Evolutionary conservation across 2,113 vertebrate species (phyloP).

Genomic region (Calidris pygmaea): DNA sequence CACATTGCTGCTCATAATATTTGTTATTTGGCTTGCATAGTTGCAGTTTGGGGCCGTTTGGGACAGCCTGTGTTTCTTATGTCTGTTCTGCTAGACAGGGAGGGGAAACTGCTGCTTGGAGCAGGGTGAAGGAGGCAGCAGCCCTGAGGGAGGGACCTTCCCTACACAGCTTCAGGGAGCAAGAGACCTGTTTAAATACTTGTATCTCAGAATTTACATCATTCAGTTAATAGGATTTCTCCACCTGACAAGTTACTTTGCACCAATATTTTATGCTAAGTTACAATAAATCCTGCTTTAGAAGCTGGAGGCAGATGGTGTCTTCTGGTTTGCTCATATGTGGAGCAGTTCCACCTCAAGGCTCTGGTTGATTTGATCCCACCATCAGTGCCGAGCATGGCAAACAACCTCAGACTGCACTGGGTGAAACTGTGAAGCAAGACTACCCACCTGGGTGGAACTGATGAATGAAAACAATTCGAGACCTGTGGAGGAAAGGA

Average conservation of each 20-base stretch:
- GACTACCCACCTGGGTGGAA: background rate
- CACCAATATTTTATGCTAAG: background rate
- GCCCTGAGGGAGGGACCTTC: background rate
- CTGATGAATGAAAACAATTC: background rate
- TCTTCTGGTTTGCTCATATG: background rate
- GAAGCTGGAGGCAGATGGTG: background rate
- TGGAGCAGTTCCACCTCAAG: background rate
- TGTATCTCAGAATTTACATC: background rate
- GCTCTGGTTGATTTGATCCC: background rate
- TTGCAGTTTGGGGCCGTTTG: background rate
- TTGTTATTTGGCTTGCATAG: background rate
- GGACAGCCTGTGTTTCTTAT: background rate
- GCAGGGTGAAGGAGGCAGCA: background rate
- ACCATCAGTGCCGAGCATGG: background rate
- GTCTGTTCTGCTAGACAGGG: background rate
- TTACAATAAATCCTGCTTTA: background rate
- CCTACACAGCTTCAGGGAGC: background rate
- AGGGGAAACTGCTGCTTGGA: background rate
- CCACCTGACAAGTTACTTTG: background rate
- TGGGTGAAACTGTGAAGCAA: rapidly evolving
- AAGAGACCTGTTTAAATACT: background rate
- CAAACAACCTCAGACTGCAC: background rate
- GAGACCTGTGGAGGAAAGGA: background rate
- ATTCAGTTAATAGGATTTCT: background rate
- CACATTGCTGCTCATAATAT: background rate